Percentiles rank a stretch among this genome's conserved stretches.
Evolutionary conservation across 2,888 invertebrate species (phyloP).

Genomic region (Thera obeliscata): DNA sequence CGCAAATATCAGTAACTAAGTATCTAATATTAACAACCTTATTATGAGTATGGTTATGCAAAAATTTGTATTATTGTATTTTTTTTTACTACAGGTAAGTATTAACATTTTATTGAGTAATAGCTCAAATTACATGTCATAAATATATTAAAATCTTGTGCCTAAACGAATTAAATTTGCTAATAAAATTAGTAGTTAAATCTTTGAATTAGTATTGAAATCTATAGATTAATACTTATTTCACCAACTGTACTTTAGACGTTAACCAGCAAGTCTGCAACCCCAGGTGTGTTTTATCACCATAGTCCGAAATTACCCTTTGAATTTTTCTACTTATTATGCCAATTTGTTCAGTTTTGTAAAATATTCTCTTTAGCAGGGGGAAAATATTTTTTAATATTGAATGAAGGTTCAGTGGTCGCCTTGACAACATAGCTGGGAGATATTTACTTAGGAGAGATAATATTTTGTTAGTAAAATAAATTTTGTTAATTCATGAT

Average conservation of each 20-base stretch:
- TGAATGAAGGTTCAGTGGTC: background rate
- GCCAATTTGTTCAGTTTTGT: constrained; percentile 8
- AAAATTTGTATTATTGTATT: too few species aligned
- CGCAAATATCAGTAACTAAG: too few species aligned
- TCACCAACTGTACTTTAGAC: constrained; percentile 11
- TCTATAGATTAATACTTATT: background rate
- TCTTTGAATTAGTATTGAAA: background rate
- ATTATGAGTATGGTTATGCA: too few species aligned
- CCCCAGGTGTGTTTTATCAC: constrained; percentile 53
- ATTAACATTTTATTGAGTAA: too few species aligned
- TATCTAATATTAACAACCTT: too few species aligned
- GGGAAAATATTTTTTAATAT: constrained; percentile 1
- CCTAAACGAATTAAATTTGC: too few species aligned
- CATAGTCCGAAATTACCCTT: constrained; percentile 45
- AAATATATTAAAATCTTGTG: too few species aligned
- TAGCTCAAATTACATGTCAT: too few species aligned
- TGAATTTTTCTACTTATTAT: constrained; percentile 49
- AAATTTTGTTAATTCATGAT: too few species aligned
- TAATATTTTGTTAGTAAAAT: too few species aligned
- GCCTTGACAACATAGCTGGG: background rate
- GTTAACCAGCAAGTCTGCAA: constrained; percentile 13
- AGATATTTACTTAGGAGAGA: background rate
- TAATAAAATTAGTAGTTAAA: too few species aligned
- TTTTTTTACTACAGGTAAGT: too few species aligned
- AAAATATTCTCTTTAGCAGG: constrained; percentile 15